Percentiles rank a stretch among this genome's conserved stretches.
Conservation (phyloP, 2,797 vertebrate genomes). For the Anabacerthia variegaticeps region DNA sequence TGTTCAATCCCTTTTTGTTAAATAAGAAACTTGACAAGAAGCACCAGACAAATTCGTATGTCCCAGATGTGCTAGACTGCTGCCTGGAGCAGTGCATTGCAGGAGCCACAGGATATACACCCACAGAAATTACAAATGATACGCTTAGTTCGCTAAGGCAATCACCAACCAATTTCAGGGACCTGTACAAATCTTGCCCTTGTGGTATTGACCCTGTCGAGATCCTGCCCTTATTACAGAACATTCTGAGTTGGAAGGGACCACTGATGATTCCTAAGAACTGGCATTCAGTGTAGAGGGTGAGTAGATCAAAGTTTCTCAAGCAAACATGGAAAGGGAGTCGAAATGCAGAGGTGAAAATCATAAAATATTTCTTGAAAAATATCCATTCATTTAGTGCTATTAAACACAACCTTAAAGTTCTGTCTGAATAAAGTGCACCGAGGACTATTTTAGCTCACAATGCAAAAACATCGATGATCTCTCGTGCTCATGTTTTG, state of each 20-base stretch:
- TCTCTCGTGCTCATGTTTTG: background rate
- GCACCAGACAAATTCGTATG: background rate
- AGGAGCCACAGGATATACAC: background rate
- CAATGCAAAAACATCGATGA: background rate
- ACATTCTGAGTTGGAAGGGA: background rate
- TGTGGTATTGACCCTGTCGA: background rate
- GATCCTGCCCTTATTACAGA: slow-evolving; percentile 4
- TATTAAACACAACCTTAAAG: slow-evolving; percentile 11
- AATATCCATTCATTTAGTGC: slow-evolving; percentile 15
- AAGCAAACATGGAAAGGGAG: background rate
- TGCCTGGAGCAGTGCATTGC: background rate
- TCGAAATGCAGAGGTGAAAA: slow-evolving; percentile 56
- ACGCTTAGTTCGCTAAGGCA: background rate
- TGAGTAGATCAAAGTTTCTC: slow-evolving; percentile 32
- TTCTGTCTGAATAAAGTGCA: slow-evolving; percentile 15
- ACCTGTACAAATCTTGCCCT: background rate
- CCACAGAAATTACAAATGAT: background rate
- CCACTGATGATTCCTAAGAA: background rate
- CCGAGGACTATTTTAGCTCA: background rate
- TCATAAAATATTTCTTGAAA: slow-evolving; percentile 40
- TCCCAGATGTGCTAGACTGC: background rate
- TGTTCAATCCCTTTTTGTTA: background rate
- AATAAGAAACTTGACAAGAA: background rate
- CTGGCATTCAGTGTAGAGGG: background rate
- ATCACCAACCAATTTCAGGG: background rate